Conservation (phyloP, 2,888 invertebrate species). For the Lasioglossum villosulum region DNA sequence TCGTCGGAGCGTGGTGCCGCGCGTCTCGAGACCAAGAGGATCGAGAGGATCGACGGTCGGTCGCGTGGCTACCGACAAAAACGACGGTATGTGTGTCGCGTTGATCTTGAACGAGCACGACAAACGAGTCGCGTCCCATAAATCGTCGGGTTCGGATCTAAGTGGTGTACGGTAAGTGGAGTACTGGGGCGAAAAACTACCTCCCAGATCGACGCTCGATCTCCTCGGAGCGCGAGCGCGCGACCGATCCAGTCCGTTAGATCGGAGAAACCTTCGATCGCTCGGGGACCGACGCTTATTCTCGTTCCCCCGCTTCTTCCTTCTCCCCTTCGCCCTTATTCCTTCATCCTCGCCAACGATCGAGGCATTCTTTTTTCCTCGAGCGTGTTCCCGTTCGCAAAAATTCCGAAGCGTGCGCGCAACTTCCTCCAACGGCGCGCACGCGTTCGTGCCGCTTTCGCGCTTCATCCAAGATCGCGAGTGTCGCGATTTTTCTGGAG, state of each 20-base stretch:
- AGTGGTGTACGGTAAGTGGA: slow-evolving; percentile 80
- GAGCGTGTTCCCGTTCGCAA: not conserved
- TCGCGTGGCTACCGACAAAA: slow-evolving; percentile 46
- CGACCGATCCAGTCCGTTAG: slow-evolving; percentile 74
- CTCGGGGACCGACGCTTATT: slow-evolving; percentile 20
- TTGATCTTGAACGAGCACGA: slow-evolving; percentile 65
- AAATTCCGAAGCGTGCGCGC: slow-evolving; percentile 50
- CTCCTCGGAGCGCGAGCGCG: slow-evolving; percentile 47
- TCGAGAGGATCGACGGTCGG: not conserved
- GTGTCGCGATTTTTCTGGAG: not conserved
- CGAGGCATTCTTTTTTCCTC: not conserved
- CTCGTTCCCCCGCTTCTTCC: slow-evolving; percentile 18
- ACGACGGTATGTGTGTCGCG: slow-evolving; percentile 71
- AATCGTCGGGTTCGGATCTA: slow-evolving; percentile 76
- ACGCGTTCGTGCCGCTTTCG: not conserved
- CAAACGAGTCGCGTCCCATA: slow-evolving; percentile 74
- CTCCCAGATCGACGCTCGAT: slow-evolving; percentile 75
- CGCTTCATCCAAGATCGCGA: not conserved
- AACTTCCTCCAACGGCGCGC: not conserved
- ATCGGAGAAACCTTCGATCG: slow-evolving; percentile 76
- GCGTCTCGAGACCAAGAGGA: not conserved
- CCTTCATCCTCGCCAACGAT: slow-evolving; percentile 6
- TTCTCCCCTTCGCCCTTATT: not conserved
- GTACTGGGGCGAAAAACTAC: slow-evolving; percentile 82
- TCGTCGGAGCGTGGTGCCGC: not conserved